Percentiles rank a stretch among this genome's conserved stretches.
Conservation (phyloP, 2,888 invertebrate species). For the Acleris literana region DNA sequence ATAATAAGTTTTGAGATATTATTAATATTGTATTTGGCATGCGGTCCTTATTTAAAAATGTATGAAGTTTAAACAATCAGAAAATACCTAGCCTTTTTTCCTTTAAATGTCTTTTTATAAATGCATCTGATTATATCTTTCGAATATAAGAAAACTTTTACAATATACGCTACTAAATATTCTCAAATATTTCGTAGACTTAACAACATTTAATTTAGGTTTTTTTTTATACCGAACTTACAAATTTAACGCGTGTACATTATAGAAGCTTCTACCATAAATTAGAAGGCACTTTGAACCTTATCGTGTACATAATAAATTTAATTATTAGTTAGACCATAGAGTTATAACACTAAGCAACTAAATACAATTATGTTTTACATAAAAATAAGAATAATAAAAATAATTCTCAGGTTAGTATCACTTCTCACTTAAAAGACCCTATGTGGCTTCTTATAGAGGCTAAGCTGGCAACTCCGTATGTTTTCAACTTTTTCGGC, state of each 20-base stretch:
- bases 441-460: too few species aligned
- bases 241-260: constrained; percentile 12
- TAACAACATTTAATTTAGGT: too few species aligned
- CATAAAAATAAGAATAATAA: constrained; percentile 1
- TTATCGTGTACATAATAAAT: constrained; percentile 21
- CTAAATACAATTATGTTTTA: constrained; percentile 4
- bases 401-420: constrained; percentile 27
- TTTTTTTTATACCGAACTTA: too few species aligned
- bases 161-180: too few species aligned
- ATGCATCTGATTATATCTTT: constrained; percentile 11
- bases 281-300: constrained; percentile 32
- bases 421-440: constrained; percentile 14
- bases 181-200: background rate
- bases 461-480: too few species aligned
- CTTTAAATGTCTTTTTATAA: constrained; percentile 1
- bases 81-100: background rate
- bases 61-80: background rate
- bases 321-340: constrained; percentile 11
- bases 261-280: constrained; percentile 27
- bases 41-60: too few species aligned
- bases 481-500: too few species aligned
- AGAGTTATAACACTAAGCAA: constrained; percentile 8
- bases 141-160: too few species aligned
- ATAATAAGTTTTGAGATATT: too few species aligned
- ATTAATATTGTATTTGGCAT: too few species aligned